Evolutionary conservation across 2,888 invertebrate species (phyloP).

Genomic region (Mesorhabditis sp.): DNA sequence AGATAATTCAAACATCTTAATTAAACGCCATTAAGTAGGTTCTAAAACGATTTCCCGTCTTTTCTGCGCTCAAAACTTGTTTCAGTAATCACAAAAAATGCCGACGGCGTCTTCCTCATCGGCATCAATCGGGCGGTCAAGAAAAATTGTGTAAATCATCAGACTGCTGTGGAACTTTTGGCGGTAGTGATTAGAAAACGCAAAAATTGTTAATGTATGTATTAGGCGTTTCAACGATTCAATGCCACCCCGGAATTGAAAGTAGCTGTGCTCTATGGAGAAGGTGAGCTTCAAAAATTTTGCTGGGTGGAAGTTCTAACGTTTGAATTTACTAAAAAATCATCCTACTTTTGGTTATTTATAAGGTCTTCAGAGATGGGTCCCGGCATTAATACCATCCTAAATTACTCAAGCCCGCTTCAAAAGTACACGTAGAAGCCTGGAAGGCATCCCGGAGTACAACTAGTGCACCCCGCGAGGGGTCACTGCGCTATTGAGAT

Average conservation of each 20-base stretch:
- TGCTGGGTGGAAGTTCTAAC: no score
- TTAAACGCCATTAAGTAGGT: no score
- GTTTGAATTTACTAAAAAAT: no score
- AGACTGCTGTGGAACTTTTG: slow-evolving; percentile 65
- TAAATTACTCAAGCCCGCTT: no score
- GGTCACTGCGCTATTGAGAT: no score
- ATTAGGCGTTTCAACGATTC: slow-evolving; percentile 71
- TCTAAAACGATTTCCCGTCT: no score
- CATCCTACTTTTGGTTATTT: neutral
- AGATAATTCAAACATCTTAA: no score
- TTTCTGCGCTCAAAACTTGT: neutral
- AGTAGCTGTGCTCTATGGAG: slow-evolving; percentile 78
- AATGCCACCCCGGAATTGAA: slow-evolving; percentile 72
- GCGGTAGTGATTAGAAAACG: neutral
- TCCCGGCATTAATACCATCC: neutral
- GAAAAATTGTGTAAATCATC: slow-evolving; percentile 77
- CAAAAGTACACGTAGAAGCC: no score
- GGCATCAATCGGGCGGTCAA: slow-evolving; percentile 82
- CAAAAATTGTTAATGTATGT: neutral
- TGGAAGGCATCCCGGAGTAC: no score
- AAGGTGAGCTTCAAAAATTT: slow-evolving; percentile 23
- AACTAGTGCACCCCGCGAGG: no score
- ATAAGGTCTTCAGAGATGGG: neutral
- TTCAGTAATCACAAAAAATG: slow-evolving; percentile 14
- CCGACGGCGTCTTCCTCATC: slow-evolving; percentile 61